Percentiles rank a stretch among this genome's conserved stretches.
These are phyloP conservation scores for Chanos chanos DNA, from an alignment of 2,797 vertebrate species.

Conservation along the genomic window DNA sequence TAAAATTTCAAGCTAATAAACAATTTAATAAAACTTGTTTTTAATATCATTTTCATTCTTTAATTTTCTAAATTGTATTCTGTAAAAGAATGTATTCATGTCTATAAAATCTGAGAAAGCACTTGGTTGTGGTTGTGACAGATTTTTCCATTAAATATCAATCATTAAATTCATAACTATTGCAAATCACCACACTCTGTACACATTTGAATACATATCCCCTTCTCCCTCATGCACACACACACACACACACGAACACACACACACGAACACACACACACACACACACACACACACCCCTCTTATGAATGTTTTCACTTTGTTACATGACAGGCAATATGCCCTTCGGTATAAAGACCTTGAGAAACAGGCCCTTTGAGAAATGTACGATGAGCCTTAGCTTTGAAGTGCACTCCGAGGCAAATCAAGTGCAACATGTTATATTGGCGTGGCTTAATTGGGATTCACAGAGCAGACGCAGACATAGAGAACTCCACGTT, in stretches of 20 bases:
- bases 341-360: conserved; percentile 17
- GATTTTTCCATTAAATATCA: too few relatives aligned
- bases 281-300: neutral
- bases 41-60: too few relatives aligned
- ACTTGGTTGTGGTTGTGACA: too few relatives aligned
- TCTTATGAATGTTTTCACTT: neutral
- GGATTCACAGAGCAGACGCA: conserved; percentile 42
- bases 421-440: conserved; percentile 51
- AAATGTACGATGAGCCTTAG: conserved; percentile 52
- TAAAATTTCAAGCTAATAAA: too few relatives aligned
- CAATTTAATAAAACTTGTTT: too few relatives aligned
- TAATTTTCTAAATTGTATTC: too few relatives aligned
- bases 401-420: conserved; percentile 61
- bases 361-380: conserved; percentile 48
- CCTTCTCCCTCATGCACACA: neutral
- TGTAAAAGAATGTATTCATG: too few relatives aligned
- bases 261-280: neutral
- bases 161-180: too few relatives aligned
- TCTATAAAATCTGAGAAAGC: too few relatives aligned
- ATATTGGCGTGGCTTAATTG: conserved; percentile 36
- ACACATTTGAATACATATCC: neutral
- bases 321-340: conserved; percentile 22
- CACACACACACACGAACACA: too few relatives aligned
- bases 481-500: conserved; percentile 49
- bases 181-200: too few relatives aligned